phyloP scores from a whole-genome alignment of 2,797 vertebrate genomes.

The Gallinago solitaria region DNA sequence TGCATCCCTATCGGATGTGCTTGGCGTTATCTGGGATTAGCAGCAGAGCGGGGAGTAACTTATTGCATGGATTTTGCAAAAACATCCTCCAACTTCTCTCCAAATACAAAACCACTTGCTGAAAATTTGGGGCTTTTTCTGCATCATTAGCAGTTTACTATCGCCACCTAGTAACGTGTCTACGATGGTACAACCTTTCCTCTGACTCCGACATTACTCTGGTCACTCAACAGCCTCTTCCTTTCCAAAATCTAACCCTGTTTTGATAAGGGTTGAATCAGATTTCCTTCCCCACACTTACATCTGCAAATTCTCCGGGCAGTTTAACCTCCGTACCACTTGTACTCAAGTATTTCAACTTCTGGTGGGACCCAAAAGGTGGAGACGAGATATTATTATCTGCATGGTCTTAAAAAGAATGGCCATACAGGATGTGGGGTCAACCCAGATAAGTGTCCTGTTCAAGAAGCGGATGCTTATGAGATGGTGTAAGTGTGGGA shows the following conservation, averaged over 20 bases:
- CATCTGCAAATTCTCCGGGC: accelerated
- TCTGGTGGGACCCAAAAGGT: background rate
- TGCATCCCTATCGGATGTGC: accelerated
- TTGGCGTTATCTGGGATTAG: background rate
- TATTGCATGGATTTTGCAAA: background rate
- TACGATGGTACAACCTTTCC: background rate
- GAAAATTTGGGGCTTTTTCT: background rate
- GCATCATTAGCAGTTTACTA: background rate
- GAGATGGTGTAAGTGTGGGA: background rate
- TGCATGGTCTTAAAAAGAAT: background rate
- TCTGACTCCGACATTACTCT: background rate
- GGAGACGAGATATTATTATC: background rate
- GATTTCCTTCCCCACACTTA: background rate
- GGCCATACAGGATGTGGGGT: accelerated
- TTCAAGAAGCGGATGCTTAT: background rate
- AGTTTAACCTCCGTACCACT: background rate
- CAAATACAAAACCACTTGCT: background rate
- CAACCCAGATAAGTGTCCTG: background rate
- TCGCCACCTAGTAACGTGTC: constrained; percentile 31
- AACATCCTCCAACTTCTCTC: background rate
- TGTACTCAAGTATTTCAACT: background rate
- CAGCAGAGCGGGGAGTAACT: background rate
- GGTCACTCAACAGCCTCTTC: background rate
- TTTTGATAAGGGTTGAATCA: background rate
- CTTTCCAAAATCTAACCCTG: background rate